These are phyloP conservation scores for Netelia inedita DNA, from an alignment of 2,888 invertebrate genomes.

Conservation along the genomic window DNA sequence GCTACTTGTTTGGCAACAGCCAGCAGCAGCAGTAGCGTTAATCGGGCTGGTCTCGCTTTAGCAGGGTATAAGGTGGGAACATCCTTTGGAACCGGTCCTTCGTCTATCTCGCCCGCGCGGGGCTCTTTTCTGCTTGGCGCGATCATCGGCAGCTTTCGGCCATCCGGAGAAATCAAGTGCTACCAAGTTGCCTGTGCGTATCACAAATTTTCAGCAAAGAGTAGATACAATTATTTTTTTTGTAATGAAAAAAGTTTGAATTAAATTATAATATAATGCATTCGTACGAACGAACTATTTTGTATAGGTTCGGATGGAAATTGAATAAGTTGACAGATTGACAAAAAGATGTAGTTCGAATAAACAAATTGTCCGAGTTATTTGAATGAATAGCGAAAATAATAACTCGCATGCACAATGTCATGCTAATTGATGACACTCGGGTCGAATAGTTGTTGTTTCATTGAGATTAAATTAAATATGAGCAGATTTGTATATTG, in stretches of 20 bases:
- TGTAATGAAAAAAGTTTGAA: neutral
- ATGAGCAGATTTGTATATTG: no score
- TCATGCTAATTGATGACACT: no score
- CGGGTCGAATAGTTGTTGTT: no score
- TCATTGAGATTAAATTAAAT: no score
- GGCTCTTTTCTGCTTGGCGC: slow-evolving; percentile 53
- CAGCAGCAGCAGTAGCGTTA: slow-evolving; percentile 58
- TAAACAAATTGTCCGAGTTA: no score
- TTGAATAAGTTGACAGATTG: no score
- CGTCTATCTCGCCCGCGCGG: slow-evolving; percentile 63
- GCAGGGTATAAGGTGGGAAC: slow-evolving; percentile 78
- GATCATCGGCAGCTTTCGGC: slow-evolving; percentile 54
- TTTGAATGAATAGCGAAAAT: no score
- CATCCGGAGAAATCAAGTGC: slow-evolving; percentile 55
- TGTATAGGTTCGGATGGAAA: no score
- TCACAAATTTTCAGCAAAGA: neutral
- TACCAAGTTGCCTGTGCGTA: slow-evolving; percentile 26
- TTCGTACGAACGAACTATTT: no score
- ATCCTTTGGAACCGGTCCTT: slow-evolving; percentile 84
- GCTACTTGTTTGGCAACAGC: slow-evolving; percentile 54
- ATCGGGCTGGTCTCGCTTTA: slow-evolving; percentile 52
- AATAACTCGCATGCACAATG: no score
- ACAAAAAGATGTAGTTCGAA: no score
- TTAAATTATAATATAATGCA: no score
- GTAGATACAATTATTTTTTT: neutral